Evolutionary conservation across 2,888 invertebrate genomes (phyloP).

Genomic region (Calameuta pallipes): DNA sequence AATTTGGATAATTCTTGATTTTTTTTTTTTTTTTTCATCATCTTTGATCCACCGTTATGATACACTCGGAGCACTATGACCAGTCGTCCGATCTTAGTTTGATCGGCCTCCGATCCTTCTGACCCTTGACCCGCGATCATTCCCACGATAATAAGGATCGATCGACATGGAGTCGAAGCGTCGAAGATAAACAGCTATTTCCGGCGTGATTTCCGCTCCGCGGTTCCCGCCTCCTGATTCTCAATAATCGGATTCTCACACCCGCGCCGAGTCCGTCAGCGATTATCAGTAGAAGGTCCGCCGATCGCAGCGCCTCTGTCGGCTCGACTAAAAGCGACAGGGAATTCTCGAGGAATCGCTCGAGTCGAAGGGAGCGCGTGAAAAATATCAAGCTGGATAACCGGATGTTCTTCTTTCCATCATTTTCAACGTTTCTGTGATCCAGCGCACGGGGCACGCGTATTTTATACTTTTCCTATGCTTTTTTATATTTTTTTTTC

Average conservation of each 20-base stretch:
- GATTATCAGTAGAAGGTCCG: not conserved
- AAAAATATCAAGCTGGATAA: not conserved
- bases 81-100: not conserved
- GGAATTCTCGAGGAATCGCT: not conserved
- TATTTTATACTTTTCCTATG: not conserved
- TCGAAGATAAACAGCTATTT: constrained; percentile 47
- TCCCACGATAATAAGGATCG: not conserved
- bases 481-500: too few species aligned
- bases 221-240: constrained; percentile 35
- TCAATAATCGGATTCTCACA: constrained; percentile 50
- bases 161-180: constrained; percentile 5
- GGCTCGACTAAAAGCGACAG: not conserved
- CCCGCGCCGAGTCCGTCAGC: not conserved
- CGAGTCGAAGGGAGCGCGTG: not conserved
- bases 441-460: not conserved
- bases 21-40: not conserved
- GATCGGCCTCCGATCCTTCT: not conserved
- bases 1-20: not conserved
- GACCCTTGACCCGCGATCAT: not conserved
- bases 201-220: constrained; percentile 42
- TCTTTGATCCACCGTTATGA: not conserved
- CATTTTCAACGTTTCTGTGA: not conserved
- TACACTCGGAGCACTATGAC: not conserved
- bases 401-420: not conserved
- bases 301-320: not conserved